phyloP scores from a whole-genome alignment of 2,888 invertebrate species.

The Apodemia zela region DNA sequence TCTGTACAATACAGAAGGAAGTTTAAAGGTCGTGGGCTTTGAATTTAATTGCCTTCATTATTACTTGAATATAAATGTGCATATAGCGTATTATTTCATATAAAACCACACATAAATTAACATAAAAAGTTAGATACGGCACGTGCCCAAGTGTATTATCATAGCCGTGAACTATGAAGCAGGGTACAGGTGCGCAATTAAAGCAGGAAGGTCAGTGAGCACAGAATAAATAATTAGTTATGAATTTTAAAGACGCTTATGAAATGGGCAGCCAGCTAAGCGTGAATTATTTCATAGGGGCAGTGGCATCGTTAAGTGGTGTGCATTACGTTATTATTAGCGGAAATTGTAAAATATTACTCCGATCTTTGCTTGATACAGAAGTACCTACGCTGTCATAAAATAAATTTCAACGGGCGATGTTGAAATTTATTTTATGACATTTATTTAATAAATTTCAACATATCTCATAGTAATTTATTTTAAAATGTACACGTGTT shows the following conservation, averaged over 20 bases:
- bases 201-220: conserved; percentile 76
- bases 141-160: conserved; percentile 64
- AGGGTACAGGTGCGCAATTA: conserved; percentile 61
- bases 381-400: neutral
- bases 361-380: conserved; percentile 2
- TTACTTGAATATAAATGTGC: conserved; percentile 61
- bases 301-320: conserved; percentile 62
- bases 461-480: too few species aligned
- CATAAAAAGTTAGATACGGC: conserved; percentile 61
- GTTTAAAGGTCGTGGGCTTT: conserved; percentile 73
- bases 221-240: conserved; percentile 68
- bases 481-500: too few species aligned
- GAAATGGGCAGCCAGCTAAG: conserved; percentile 68
- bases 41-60: conserved; percentile 72
- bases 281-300: conserved; percentile 75
- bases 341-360: conserved; percentile 43
- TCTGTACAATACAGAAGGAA: conserved; percentile 53
- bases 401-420: neutral
- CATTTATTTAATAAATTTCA: too few species aligned
- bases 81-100: conserved; percentile 67
- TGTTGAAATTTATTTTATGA: too few species aligned
- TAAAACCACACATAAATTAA: conserved; percentile 58
- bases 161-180: conserved; percentile 78
- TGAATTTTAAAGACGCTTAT: conserved; percentile 70
- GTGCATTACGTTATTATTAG: conserved; percentile 53